Base-by-base conservation (phyloP, 30 jellyfish, hydroid and myxozoan species). In the Morbakka virulenta region DNA sequence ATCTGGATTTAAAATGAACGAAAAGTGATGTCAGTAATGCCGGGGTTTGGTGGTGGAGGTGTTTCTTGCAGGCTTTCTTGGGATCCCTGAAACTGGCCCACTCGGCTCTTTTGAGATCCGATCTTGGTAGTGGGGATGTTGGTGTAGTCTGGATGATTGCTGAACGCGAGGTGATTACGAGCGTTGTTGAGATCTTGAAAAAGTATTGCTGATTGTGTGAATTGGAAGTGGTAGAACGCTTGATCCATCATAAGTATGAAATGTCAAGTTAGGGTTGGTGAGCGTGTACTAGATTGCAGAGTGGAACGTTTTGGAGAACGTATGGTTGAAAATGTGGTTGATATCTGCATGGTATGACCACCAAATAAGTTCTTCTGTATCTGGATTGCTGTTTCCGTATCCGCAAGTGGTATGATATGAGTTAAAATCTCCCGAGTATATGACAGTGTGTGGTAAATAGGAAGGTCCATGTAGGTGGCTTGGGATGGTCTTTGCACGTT, bases 391-490 rank as follows among this genome's bases (percentile, higher is more conserved):
- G n/a, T 33, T 13, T 9, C 35, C 26, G 71, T 57, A 57, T 9
- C 71, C 71, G 35, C 25, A 47, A 47, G 61, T 11, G 61, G 69
- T 65, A 25, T 23, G 25, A 65, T 23, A 21, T 12, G 27, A 65
- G 69, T 65, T 65, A 69, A 65, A 65, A 28, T 65, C 69, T 22
- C 68, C 77, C 24, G 77, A 23, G 68, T 65, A 65, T 65, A 65
- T 65, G 9, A 69, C 77, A 25, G 77, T 66, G 77, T 65, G 77
- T 13, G 27, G 69, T 13, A 4, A 65, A 6, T 69, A 69, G 9
- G 69, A 25, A 6, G 72, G 27, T 13, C n/a, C n/a, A n/a, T n/a
- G n/a, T n/a, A n/a, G n/a, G n/a, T n/a, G n/a, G n/a, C n/a, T n/a
- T n/a, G n/a, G n/a, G n/a, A n/a, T n/a, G n/a, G n/a, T n/a, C n/a